Evolutionary conservation across 37 sponge, comb jelly and placozoan species (phyloP), one percentile per base, ranked within the genome.

Genomic region (Spongia lamella): DNA sequence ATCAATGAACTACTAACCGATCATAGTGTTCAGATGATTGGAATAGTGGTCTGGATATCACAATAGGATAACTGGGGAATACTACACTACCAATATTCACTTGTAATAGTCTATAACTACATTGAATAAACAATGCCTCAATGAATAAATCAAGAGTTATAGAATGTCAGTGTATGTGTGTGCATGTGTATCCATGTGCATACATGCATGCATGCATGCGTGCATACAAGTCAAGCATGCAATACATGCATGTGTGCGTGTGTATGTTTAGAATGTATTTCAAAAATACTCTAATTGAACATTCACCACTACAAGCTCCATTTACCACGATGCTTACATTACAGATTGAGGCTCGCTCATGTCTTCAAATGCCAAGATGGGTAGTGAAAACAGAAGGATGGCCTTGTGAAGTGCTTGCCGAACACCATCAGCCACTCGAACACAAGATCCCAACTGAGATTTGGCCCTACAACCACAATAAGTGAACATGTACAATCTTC

Each of bases 51-150:
- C 50, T 24, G 7, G 86, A 69, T 9, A 75, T 61, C 33, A 27
- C 43, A 17, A 92, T 64, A 22, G 75, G 75, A 81, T 88, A 92
- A 16, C 72, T 63, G 21, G 83, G 75, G 30, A 59, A 93, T 34
- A 79, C 76, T 50, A 71, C 25, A 19, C 31, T 25, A 20, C 94
- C 90, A n/a, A 65, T 75, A 16, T 79, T 88, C 9, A 89, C 86
- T 56, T 88, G 74, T 35, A 92, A 61, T 82, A 91, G 57, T 32
- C 49, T 36, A 63, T 71, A 90, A 32, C 91, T 90, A 49, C 3
- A 33, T n/a, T 60, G 62, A 20, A 38, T 60, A 30, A 34, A 37
- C 2, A 34, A 63, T 63, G 5, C 64, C 19, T 1, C 20, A 26
- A 25, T 9, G 27, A 4, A 20, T 54, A 3, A 31, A 33, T 56